Conservation (phyloP, 2,888 invertebrate genomes). For the Macaria notata region DNA sequence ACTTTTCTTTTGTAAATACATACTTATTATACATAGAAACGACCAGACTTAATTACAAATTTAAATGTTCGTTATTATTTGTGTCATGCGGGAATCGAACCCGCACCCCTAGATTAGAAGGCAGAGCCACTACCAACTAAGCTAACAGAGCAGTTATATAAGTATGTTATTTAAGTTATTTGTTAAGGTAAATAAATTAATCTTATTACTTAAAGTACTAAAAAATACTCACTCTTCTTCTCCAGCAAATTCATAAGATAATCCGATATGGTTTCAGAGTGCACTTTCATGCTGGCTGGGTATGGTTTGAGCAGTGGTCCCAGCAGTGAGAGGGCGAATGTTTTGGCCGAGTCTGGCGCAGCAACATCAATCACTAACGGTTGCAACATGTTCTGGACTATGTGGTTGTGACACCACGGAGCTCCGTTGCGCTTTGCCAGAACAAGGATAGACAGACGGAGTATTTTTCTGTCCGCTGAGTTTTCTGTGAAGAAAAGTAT, state of each 20-base stretch:
- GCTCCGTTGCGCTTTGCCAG: conserved; percentile 69
- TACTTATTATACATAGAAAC: too few relatives aligned
- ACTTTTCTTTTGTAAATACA: too few relatives aligned
- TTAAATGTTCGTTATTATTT: too few relatives aligned
- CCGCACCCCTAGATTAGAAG: too few relatives aligned
- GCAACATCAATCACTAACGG: conserved; percentile 59
- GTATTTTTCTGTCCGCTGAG: conserved; percentile 55
- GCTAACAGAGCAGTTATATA: too few relatives aligned
- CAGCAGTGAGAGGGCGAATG: conserved; percentile 61
- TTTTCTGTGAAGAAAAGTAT: conserved; percentile 46
- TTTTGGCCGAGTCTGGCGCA: conserved; percentile 43
- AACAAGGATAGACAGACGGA: conserved; percentile 61
- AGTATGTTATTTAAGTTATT: too few relatives aligned
- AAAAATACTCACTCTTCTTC: conserved; percentile 55
- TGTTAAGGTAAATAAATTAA: too few relatives aligned
- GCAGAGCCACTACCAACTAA: too few relatives aligned
- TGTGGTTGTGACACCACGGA: conserved; percentile 68
- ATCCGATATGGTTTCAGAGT: conserved; percentile 64
- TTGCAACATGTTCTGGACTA: conserved; percentile 60
- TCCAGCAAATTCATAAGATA: conserved; percentile 57
- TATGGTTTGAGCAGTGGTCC: conserved; percentile 71
- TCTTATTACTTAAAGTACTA: too few relatives aligned
- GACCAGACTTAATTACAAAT: too few relatives aligned
- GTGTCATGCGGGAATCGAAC: too few relatives aligned
- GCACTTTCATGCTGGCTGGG: conserved; percentile 66